A percentile compares a stretch with the other conserved stretches of the same genome.
These are phyloP conservation scores for Nothocercus nigrocapillus DNA, from an alignment of 2,113 vertebrate species.

Conservation along the genomic window DNA sequence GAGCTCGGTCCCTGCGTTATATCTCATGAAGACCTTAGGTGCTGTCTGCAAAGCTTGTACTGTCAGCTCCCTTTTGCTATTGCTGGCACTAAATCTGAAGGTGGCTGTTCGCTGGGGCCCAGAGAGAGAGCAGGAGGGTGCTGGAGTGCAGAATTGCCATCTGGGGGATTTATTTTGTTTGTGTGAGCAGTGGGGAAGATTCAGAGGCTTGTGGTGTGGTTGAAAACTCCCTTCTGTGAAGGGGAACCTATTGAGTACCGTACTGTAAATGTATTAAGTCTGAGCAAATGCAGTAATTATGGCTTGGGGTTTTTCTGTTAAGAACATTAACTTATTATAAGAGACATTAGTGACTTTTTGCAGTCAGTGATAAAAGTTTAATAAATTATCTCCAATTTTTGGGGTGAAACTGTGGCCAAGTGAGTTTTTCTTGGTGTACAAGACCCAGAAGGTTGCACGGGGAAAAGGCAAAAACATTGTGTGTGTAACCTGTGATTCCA, in stretches of 20 bases:
- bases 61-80: not conserved
- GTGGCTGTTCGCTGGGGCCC: not conserved
- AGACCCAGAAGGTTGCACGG: not conserved
- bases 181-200: slow-evolving; percentile 10
- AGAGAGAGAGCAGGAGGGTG: not conserved
- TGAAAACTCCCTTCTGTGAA: slow-evolving; percentile 82
- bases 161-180: slow-evolving; percentile 6
- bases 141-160: not conserved
- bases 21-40: not conserved
- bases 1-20: not conserved
- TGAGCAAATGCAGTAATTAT: slow-evolving; percentile 68
- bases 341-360: slow-evolving; percentile 75
- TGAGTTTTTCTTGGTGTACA: not conserved
- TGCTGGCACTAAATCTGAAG: not conserved
- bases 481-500: rapidly evolving
- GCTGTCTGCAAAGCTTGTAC: not conserved
- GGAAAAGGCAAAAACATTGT: not conserved
- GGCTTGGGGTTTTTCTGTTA: slow-evolving; percentile 71
- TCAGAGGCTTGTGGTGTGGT: slow-evolving; percentile 50
- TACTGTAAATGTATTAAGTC: slow-evolving; percentile 70
- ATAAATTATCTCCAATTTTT: slow-evolving; percentile 81
- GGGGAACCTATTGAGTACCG: slow-evolving; percentile 71
- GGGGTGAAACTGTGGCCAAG: slow-evolving; percentile 60
- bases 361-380: slow-evolving; percentile 77
- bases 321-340: slow-evolving; percentile 83